phyloP scores from a whole-genome alignment of 2,113 vertebrate genomes.

The Piliocolobus tephrosceles region DNA sequence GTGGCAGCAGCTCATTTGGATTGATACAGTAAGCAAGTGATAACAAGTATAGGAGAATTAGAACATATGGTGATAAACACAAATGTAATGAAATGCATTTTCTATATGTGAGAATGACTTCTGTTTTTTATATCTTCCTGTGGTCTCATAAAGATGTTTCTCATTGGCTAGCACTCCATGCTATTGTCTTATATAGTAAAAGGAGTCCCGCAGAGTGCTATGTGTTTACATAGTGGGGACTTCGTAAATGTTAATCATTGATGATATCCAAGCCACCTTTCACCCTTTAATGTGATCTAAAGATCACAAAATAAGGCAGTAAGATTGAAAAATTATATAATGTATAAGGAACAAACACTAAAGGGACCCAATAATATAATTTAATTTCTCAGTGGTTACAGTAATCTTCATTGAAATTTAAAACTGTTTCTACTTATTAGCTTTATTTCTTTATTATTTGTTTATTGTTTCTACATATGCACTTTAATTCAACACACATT shows the following conservation, averaged over 20 bases:
- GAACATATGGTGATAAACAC: background rate
- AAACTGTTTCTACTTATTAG: background rate
- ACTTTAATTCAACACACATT: background rate
- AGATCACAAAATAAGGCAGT: slow-evolving; percentile 4
- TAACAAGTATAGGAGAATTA: background rate
- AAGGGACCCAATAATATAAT: background rate
- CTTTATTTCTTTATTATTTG: background rate
- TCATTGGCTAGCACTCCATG: background rate
- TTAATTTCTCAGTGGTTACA: background rate
- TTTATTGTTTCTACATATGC: background rate
- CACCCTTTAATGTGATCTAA: background rate
- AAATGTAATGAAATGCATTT: background rate
- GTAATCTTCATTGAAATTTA: background rate
- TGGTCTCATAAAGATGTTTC: slow-evolving; percentile 30
- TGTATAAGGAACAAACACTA: background rate
- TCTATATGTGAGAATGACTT: background rate
- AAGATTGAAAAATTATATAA: background rate
- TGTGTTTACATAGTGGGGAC: background rate
- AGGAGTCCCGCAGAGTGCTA: background rate
- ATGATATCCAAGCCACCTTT: background rate
- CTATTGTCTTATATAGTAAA: background rate
- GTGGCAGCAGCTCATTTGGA: background rate
- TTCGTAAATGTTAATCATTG: background rate
- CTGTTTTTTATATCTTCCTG: background rate
- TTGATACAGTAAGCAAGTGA: background rate